phyloP scores from a whole-genome alignment of 2,797 vertebrate species.

The Chelonia mydas region DNA sequence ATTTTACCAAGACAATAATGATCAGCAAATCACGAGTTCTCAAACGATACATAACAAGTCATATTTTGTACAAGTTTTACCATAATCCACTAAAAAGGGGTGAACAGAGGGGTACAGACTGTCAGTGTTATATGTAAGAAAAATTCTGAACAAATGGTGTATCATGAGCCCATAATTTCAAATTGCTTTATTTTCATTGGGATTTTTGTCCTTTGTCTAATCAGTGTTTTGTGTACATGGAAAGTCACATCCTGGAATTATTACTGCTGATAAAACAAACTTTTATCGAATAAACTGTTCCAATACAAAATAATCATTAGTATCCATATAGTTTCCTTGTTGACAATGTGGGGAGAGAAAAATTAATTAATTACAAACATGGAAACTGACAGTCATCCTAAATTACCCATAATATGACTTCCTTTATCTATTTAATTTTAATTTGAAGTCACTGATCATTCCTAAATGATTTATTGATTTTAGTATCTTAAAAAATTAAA shows the following conservation, averaged over 20 bases:
- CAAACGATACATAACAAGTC: too few species aligned
- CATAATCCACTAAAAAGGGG: too few species aligned
- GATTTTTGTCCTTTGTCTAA: background rate
- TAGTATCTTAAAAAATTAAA: background rate
- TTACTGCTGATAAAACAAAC: background rate
- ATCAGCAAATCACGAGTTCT: too few species aligned
- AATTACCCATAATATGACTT: background rate
- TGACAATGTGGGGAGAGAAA: background rate
- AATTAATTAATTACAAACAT: too few species aligned
- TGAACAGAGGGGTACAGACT: too few species aligned
- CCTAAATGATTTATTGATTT: background rate
- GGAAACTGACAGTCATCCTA: background rate
- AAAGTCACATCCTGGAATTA: background rate
- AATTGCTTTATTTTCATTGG: background rate
- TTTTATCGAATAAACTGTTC: background rate
- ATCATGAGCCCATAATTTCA: background rate
- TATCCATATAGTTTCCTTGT: background rate
- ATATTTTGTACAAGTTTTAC: too few species aligned
- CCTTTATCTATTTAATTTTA: background rate
- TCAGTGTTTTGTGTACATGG: background rate
- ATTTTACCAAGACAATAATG: too few species aligned
- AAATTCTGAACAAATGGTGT: slow-evolving; percentile 1
- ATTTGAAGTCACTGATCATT: background rate
- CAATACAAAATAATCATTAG: background rate
- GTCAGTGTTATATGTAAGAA: background rate